Conservation (phyloP, 1,140 invertebrate genomes). For the Lepeophtheirus salmonis region DNA sequence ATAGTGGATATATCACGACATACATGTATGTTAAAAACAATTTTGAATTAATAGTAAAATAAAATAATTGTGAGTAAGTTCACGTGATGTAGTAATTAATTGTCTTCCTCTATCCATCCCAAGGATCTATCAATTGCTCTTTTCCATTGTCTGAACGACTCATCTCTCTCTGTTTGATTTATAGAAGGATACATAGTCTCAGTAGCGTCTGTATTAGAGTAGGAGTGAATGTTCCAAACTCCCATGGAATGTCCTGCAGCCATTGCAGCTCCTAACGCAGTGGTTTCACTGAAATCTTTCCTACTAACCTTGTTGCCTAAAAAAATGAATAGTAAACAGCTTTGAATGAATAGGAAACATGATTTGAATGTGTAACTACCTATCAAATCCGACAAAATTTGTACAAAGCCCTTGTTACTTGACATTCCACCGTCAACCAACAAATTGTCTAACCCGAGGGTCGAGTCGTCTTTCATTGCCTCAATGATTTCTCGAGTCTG, state of each 20-base stretch:
- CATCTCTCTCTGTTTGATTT: not conserved
- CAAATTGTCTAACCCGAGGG: slow-evolving; percentile 53
- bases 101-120: not conserved
- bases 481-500: slow-evolving; percentile 70
- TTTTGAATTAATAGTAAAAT: too few species aligned
- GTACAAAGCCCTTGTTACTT: slow-evolving; percentile 72
- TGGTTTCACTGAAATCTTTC: slow-evolving; percentile 67
- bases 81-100: too few species aligned
- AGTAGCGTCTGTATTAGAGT: not conserved
- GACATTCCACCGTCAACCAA: slow-evolving; percentile 86
- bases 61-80: too few species aligned
- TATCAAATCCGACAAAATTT: slow-evolving; percentile 75
- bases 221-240: slow-evolving; percentile 1
- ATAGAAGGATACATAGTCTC: not conserved
- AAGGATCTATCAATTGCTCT: not conserved
- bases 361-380: slow-evolving; percentile 34
- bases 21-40: too few species aligned
- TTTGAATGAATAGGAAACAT: not conserved
- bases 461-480: slow-evolving; percentile 77
- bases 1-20: too few species aligned
- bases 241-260: slow-evolving; percentile 62
- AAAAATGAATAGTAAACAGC: slow-evolving; percentile 3
- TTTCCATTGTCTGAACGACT: not conserved
- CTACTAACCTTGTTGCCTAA: slow-evolving; percentile 37
- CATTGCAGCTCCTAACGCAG: slow-evolving; percentile 71